Conservation (phyloP, 30 jellyfish, hydroid and myxozoan species). For the Catostylus mosaicus region DNA sequence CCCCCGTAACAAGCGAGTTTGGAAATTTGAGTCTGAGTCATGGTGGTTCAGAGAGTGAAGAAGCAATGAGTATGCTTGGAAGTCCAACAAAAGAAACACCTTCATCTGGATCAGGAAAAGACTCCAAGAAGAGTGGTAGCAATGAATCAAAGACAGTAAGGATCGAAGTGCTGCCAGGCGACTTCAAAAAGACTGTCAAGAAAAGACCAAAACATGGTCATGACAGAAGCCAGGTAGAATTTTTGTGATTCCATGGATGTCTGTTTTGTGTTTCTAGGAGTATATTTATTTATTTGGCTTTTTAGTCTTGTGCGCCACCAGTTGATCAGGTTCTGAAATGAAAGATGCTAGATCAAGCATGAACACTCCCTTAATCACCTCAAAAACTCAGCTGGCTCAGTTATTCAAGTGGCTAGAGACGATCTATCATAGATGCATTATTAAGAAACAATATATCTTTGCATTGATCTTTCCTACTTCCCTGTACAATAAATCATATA, state of each 20-base stretch:
- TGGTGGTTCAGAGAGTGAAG: constrained; percentile 67
- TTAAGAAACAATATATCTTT: too few relatives aligned
- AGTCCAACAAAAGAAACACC: constrained; percentile 78
- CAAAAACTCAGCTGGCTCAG: too few relatives aligned
- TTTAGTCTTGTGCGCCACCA: too few relatives aligned
- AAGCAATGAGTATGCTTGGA: constrained; percentile 32
- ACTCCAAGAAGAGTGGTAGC: constrained; percentile 75
- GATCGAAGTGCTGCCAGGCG: constrained; percentile 91
- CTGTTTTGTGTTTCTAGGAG: not conserved
- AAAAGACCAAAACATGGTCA: constrained; percentile 84
- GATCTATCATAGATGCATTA: too few relatives aligned
- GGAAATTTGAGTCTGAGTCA: constrained; percentile 50
- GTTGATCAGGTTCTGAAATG: too few relatives aligned
- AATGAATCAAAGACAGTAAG: constrained; percentile 77
- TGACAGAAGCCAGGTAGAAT: constrained; percentile 66
- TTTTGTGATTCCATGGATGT: not conserved
- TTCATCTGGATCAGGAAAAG: constrained; percentile 50
- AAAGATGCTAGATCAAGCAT: too few relatives aligned
- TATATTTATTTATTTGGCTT: too few relatives aligned
- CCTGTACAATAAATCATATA: too few relatives aligned
- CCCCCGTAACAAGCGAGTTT: constrained; percentile 48
- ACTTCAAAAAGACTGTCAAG: constrained; percentile 56
- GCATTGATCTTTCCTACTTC: too few relatives aligned
- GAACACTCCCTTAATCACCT: too few relatives aligned
- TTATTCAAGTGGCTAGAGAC: too few relatives aligned